These are phyloP conservation scores for Biston betularia DNA, from an alignment of 2,888 invertebrate species.

Conservation along the genomic window DNA sequence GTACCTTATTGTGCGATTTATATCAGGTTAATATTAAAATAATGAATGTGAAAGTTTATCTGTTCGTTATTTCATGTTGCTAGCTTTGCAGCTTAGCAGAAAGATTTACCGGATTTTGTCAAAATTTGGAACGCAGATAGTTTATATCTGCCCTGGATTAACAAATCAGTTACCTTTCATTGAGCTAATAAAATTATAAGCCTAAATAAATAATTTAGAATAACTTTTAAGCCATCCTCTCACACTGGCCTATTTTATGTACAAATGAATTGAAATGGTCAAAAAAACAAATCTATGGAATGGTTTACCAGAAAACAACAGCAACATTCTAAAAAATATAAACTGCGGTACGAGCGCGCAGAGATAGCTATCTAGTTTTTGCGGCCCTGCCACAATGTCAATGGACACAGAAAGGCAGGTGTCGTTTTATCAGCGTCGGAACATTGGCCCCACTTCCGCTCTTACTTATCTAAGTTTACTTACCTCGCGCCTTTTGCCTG, in stretches of 20 bases:
- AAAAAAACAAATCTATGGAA: constrained; percentile 7
- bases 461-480: constrained; percentile 81
- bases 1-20: no score
- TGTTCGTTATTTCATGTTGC: no score
- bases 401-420: constrained; percentile 64
- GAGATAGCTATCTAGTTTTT: constrained; percentile 41
- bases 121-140: no score
- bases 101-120: no score
- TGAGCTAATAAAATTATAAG: no score
- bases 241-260: neutral
- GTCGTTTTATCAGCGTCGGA: constrained; percentile 73
- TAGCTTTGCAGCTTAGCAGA: no score
- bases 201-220: no score
- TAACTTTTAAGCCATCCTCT: no score
- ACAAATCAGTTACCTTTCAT: no score
- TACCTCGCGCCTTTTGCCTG: constrained; percentile 73
- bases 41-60: no score
- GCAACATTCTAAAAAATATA: constrained; percentile 17
- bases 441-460: constrained; percentile 81
- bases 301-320: constrained; percentile 10
- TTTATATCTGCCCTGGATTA: no score
- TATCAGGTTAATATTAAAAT: no score
- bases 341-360: constrained; percentile 14
- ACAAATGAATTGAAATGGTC: neutral
- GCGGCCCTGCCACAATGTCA: constrained; percentile 48